A percentile compares a stretch with the other conserved stretches of the same genome.
Conservation (phyloP, 92 coral and sea anemone species). For the Virgularia gustaviana region DNA sequence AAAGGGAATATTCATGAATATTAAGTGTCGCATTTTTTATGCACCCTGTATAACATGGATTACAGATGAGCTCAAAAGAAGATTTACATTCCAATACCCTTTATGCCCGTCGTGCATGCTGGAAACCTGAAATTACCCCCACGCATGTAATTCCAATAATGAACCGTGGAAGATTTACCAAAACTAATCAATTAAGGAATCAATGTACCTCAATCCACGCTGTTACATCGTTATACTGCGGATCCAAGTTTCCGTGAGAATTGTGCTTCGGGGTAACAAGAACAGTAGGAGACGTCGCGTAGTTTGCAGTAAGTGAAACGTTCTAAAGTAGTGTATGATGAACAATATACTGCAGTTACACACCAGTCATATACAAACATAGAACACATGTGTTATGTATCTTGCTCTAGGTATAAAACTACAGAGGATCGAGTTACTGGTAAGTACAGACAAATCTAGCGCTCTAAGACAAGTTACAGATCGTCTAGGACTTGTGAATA, state of each 20-base stretch:
- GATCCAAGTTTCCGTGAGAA: slow-evolving; percentile 46
- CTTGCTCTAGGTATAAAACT: too few species aligned
- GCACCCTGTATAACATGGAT: too few species aligned
- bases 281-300: slow-evolving; percentile 39
- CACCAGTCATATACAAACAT: too few species aligned
- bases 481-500: too few species aligned
- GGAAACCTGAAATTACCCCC: background rate
- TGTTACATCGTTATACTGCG: slow-evolving; percentile 61
- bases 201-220: slow-evolving; percentile 69
- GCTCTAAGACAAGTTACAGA: too few species aligned
- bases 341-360: background rate
- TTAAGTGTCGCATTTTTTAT: too few species aligned
- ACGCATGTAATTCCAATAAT: background rate
- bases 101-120: background rate
- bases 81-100: background rate
- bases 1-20: too few species aligned
- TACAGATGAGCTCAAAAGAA: too few species aligned
- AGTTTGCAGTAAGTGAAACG: slow-evolving; percentile 57
- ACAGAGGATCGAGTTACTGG: too few species aligned
- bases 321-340: background rate
- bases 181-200: background rate
- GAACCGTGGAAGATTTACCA: background rate
- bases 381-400: too few species aligned
- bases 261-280: background rate
- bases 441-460: too few species aligned